Evolutionary conservation across 2,888 invertebrate species (phyloP).

Genomic region (Platycheirus albimanus): DNA sequence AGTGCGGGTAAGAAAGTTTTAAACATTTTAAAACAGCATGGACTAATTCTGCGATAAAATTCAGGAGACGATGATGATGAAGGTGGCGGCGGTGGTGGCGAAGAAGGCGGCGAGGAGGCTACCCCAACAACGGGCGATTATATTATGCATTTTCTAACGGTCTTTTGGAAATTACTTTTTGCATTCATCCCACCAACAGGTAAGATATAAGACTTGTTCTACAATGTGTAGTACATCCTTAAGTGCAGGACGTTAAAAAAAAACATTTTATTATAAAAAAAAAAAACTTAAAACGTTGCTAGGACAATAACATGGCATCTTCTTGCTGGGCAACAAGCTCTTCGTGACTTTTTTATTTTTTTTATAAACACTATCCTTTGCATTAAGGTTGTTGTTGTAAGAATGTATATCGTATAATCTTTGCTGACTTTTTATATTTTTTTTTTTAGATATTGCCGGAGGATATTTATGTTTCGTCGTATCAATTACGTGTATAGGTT

Average conservation of each 20-base stretch:
- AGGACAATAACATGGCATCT: conserved; percentile 25
- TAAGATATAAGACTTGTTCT: conserved; percentile 81
- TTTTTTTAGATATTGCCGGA: conserved; percentile 90
- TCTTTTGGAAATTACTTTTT: conserved; percentile 99
- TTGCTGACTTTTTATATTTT: conserved; percentile 49
- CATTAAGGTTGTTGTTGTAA: not conserved
- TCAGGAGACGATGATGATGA: conserved; percentile 84
- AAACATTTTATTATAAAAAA: conserved; percentile 5
- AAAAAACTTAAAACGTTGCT: conserved; percentile 25
- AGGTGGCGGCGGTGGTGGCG: conserved; percentile 85
- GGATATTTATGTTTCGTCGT: conserved; percentile 98
- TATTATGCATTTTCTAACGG: conserved; percentile 96
- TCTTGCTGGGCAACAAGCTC: not conserved
- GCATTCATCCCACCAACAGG: conserved; percentile 99
- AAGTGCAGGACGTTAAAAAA: conserved; percentile 11
- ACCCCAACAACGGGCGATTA: conserved; percentile 95
- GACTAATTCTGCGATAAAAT: conserved; percentile 47
- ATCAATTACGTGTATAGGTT: conserved; percentile 95
- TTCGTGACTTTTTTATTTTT: conserved; percentile 10
- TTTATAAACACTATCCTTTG: no score
- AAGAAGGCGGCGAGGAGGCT: conserved; percentile 85
- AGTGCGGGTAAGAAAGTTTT: conserved; percentile 88
- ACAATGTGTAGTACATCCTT: no score
- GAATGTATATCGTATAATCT: not conserved
- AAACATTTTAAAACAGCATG: not conserved